Evolutionary conservation across 2,113 vertebrate genomes (phyloP).

Genomic region (Nerophis ophidion): DNA sequence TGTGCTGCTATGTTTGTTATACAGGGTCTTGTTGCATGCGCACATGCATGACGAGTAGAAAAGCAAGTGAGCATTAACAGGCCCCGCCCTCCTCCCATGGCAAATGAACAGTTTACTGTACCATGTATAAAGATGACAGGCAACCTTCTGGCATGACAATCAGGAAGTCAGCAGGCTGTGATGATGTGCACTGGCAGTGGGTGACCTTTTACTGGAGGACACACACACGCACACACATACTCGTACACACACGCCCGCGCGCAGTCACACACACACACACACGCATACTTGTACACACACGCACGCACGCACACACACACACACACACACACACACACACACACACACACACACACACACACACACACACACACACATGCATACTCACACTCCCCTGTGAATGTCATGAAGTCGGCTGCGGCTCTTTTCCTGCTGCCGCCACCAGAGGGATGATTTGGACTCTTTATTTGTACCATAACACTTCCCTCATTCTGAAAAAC

Average conservation of each 20-base stretch:
- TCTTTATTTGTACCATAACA: slow-evolving; percentile 1
- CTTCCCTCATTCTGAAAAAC: slow-evolving; percentile 19
- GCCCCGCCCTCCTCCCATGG: background rate
- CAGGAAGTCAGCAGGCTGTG: slow-evolving; percentile 47
- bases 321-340: background rate
- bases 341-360: too few species aligned
- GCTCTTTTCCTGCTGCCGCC: slow-evolving; percentile 18
- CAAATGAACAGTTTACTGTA: slow-evolving; percentile 9
- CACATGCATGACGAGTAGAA: background rate
- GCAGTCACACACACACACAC: too few species aligned
- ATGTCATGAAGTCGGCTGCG: slow-evolving; percentile 41
- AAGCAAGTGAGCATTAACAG: background rate
- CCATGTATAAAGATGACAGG: slow-evolving; percentile 9
- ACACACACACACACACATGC: background rate
- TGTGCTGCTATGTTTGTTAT: background rate
- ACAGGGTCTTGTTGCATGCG: background rate
- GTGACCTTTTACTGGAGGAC: slow-evolving; percentile 67
- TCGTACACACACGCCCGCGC: background rate
- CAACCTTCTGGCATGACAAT: slow-evolving; percentile 7
- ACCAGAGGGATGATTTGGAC: slow-evolving; percentile 30
- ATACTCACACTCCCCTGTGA: slow-evolving; percentile 33
- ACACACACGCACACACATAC: slow-evolving; percentile 6
- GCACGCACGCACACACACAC: slow-evolving; percentile 22
- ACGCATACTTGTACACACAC: slow-evolving; percentile 25
- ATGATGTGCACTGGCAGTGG: slow-evolving; percentile 57